Conservation (phyloP, 2,113 vertebrate genomes). For the Notarius quadriscutis region DNA sequence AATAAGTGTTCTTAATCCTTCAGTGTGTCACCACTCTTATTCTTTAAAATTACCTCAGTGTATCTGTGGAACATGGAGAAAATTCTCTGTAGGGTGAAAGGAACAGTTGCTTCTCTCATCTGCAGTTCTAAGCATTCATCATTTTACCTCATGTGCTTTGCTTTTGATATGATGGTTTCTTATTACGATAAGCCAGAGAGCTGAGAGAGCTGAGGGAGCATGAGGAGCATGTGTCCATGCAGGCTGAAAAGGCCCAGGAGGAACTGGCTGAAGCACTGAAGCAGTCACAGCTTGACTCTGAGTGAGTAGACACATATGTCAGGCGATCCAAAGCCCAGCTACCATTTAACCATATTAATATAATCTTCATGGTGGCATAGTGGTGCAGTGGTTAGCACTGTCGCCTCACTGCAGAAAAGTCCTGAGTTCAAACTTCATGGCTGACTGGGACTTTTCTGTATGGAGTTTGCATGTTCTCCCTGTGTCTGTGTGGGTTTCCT, state of each 20-base stretch:
- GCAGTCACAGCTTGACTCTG: conserved; percentile 73
- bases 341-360: neutral
- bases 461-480: too few species aligned
- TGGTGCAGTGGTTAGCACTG: too few species aligned
- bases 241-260: conserved; percentile 70
- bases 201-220: conserved; percentile 71
- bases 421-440: too few species aligned
- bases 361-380: neutral
- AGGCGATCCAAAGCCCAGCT: neutral
- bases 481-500: too few species aligned
- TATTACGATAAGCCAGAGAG: conserved; percentile 67
- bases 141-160: neutral
- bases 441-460: too few species aligned
- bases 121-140: neutral
- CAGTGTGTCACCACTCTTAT: neutral
- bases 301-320: conserved; percentile 69
- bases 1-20: neutral
- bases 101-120: neutral
- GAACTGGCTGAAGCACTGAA: conserved; percentile 72
- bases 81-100: neutral
- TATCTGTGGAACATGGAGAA: neutral
- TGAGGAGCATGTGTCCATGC: conserved; percentile 72
- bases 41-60: neutral
- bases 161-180: neutral
- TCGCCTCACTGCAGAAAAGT: too few species aligned